Conservation (phyloP, 2,888 invertebrate species). For the Tachina grossa region DNA sequence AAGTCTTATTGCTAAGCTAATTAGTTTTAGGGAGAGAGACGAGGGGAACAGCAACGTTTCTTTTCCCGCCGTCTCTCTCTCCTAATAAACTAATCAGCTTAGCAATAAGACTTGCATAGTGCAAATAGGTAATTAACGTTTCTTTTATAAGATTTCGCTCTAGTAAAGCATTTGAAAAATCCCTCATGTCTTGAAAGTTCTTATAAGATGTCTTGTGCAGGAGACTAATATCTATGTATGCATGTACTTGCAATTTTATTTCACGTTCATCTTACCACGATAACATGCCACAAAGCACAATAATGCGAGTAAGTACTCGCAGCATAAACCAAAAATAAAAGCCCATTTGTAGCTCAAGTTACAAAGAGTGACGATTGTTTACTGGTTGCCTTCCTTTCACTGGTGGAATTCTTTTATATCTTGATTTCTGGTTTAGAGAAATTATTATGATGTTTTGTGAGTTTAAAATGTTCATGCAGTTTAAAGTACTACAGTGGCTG, state of each 20-base stretch:
- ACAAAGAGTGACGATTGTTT: slow-evolving; percentile 39
- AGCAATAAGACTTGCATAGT: too few species aligned
- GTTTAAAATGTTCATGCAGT: background rate
- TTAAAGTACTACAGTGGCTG: background rate
- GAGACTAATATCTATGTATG: too few species aligned
- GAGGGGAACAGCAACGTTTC: too few species aligned
- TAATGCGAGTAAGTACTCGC: background rate
- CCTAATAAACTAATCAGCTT: too few species aligned
- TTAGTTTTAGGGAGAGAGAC: too few species aligned
- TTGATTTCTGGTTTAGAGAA: slow-evolving; percentile 36
- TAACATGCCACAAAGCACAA: slow-evolving; percentile 33
- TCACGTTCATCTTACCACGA: slow-evolving; percentile 17
- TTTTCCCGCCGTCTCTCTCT: too few species aligned
- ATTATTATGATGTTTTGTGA: background rate
- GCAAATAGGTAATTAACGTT: too few species aligned
- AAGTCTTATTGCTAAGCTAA: too few species aligned
- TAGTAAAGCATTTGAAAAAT: too few species aligned
- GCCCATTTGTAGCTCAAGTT: slow-evolving; percentile 46
- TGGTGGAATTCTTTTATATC: slow-evolving; percentile 43
- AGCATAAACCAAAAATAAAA: slow-evolving; percentile 21
- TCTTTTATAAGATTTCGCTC: too few species aligned
- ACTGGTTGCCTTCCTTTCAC: slow-evolving; percentile 52
- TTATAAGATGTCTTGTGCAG: too few species aligned
- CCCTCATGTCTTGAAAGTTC: too few species aligned
- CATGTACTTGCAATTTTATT: background rate